These are phyloP conservation scores for Gila robusta DNA, from an alignment of 2,797 vertebrate species.

Conservation along the genomic window DNA sequence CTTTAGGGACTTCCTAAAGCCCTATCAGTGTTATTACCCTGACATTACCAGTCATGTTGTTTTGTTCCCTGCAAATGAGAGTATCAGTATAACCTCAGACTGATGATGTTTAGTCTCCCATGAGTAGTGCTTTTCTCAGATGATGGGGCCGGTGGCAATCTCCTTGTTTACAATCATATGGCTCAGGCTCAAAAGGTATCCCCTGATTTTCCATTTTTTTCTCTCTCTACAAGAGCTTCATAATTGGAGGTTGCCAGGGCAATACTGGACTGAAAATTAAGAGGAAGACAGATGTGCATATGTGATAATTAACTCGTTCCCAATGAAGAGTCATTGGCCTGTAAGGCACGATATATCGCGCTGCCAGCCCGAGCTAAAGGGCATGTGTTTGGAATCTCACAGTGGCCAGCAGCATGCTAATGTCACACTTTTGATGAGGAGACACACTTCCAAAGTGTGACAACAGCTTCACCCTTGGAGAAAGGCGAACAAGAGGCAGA, in stretches of 20 bases:
- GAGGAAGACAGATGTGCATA: slow-evolving; percentile 59
- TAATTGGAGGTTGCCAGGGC: slow-evolving; percentile 54
- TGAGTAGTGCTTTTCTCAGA: slow-evolving; percentile 51
- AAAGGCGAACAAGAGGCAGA: slow-evolving; percentile 58
- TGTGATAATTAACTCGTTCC: slow-evolving; percentile 63
- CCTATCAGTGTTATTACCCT: slow-evolving; percentile 40
- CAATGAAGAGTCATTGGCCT: slow-evolving; percentile 43
- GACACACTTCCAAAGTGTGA: slow-evolving; percentile 73
- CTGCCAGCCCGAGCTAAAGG: slow-evolving; percentile 48
- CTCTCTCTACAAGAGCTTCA: slow-evolving; percentile 47
- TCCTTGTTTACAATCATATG: slow-evolving; percentile 56
- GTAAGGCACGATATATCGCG: slow-evolving; percentile 51
- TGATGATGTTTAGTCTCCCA: slow-evolving; percentile 49
- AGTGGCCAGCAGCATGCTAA: slow-evolving; percentile 40
- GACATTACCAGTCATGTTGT: slow-evolving; percentile 50
- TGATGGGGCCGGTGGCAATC: slow-evolving; percentile 49
- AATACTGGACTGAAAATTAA: slow-evolving; percentile 57
- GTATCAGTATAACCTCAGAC: slow-evolving; percentile 49
- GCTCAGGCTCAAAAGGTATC: slow-evolving; percentile 59
- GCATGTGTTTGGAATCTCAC: slow-evolving; percentile 46
- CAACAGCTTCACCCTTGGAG: slow-evolving; percentile 70
- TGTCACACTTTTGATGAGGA: slow-evolving; percentile 54
- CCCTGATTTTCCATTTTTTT: slow-evolving; percentile 27
- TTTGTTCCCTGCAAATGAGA: slow-evolving; percentile 34
- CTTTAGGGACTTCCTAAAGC: slow-evolving; percentile 33